Evolutionary conservation across 2,113 vertebrate species (phyloP), one percentile per base, ranked within the genome.

Genomic region (Lamprotornis superbus): DNA sequence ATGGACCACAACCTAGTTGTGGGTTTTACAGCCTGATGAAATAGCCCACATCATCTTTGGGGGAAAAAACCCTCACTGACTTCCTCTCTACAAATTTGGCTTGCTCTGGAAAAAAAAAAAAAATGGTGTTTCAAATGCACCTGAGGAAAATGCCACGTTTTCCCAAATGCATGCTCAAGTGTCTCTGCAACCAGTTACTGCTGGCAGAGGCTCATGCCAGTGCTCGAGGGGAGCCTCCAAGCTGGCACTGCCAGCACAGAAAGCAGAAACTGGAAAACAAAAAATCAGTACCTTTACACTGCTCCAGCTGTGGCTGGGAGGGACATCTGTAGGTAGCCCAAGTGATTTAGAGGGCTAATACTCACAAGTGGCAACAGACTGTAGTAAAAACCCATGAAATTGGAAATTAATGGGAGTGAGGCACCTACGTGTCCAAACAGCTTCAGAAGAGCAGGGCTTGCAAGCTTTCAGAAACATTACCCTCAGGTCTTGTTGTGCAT

Each of bases 361-460:
- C 14, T 44, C 47, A n/a, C 35, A 47, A 82, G 50, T 44, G 20
- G n/a, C 63, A 61, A 80, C 0, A 2, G 39, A 47, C 55, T 50
- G 42, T 11, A 77, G 50, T 63, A 83, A 83, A 95, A 79, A 0
- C 9, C 65, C 74, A 73, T 6, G 19, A 71, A 61, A 82, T 1
- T 46, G 49, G 46, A 89, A 90, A 69, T 74, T 33, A 88, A 50
- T 67, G 79, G 84, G 33, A 73, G 18, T 20, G 30, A 63, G 68
- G 60, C 76, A 78, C 42, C 71, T 42, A 31, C 0, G 0, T 42
- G 27, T 28, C 52, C 81, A 83, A 39, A 63, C 2, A 5, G 30
- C 69, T 83, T 42, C 15, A 8, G 92, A 61, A 67, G 42, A 84
- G 60, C 6, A 30, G 30, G 50, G 37, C 73, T 67, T 33, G 63